phyloP scores from a whole-genome alignment of 2,888 invertebrate species.

The Microctonus hyperodae region DNA sequence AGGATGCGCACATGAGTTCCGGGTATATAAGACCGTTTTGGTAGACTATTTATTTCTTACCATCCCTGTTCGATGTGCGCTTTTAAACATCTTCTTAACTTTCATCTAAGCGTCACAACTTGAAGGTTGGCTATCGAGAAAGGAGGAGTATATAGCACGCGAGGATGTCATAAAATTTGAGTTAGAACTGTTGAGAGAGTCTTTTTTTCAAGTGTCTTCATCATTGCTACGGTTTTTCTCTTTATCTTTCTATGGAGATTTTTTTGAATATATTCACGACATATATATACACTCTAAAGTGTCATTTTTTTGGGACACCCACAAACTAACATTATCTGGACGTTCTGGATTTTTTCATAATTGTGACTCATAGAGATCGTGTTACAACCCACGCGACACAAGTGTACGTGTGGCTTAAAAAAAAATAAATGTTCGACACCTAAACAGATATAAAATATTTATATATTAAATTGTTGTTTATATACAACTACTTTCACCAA shows the following conservation, averaged over 20 bases:
- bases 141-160: too few relatives aligned
- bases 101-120: constrained; percentile 5
- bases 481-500: too few relatives aligned
- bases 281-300: not conserved
- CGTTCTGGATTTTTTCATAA: not conserved
- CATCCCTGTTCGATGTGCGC: not conserved
- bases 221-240: too few relatives aligned
- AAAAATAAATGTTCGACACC: not conserved
- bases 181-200: too few relatives aligned
- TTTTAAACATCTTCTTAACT: constrained; percentile 6
- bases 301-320: not conserved
- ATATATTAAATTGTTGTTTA: too few relatives aligned
- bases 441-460: not conserved
- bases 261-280: too few relatives aligned
- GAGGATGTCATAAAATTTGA: too few relatives aligned
- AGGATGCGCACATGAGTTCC: constrained; percentile 25
- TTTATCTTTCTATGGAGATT: too few relatives aligned
- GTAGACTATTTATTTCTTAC: constrained; percentile 17
- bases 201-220: too few relatives aligned
- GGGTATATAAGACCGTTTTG: constrained; percentile 19
- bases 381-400: constrained; percentile 5
- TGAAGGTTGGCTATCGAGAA: not conserved
- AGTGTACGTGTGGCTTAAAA: not conserved
- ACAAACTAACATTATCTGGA: too few relatives aligned
- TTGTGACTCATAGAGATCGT: not conserved